Conservation (phyloP, 2,113 vertebrate species). For the Leptosomus discolor region DNA sequence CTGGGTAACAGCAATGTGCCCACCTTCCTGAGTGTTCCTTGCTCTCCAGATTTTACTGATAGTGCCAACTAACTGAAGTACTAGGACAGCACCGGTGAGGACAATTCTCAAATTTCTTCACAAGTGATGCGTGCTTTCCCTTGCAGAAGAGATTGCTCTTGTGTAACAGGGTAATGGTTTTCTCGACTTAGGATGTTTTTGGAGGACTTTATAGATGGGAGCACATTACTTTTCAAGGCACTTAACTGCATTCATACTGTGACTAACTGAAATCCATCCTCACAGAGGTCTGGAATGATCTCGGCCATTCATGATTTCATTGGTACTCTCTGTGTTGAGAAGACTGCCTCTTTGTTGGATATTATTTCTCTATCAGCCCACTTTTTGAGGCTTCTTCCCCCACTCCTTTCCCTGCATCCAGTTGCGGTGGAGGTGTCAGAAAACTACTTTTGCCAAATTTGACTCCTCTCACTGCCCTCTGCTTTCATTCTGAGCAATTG, state of each 20-base stretch:
- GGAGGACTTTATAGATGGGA: not conserved
- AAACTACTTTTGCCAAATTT: not conserved
- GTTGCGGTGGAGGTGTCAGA: not conserved
- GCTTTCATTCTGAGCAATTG: not conserved
- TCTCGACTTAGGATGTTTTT: not conserved
- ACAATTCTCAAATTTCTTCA: not conserved
- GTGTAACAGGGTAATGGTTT: not conserved
- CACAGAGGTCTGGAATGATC: not conserved
- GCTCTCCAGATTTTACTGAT: not conserved
- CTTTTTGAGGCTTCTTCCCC: not conserved
- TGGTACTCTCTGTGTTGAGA: not conserved
- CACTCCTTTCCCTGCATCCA: not conserved
- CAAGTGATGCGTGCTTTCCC: not conserved
- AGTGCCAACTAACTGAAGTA: not conserved
- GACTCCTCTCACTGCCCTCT: not conserved
- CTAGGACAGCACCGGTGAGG: not conserved
- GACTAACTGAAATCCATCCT: not conserved
- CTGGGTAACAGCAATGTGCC: not conserved
- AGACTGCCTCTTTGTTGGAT: not conserved
- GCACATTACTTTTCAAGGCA: not conserved
- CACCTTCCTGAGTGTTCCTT: not conserved
- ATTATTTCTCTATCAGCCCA: not conserved
- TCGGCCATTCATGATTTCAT: not conserved
- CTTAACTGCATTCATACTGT: not conserved
- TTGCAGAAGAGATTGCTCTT: not conserved